Evolutionary conservation across 2,113 vertebrate species (phyloP).

Genomic region (Ahaetulla prasina): DNA sequence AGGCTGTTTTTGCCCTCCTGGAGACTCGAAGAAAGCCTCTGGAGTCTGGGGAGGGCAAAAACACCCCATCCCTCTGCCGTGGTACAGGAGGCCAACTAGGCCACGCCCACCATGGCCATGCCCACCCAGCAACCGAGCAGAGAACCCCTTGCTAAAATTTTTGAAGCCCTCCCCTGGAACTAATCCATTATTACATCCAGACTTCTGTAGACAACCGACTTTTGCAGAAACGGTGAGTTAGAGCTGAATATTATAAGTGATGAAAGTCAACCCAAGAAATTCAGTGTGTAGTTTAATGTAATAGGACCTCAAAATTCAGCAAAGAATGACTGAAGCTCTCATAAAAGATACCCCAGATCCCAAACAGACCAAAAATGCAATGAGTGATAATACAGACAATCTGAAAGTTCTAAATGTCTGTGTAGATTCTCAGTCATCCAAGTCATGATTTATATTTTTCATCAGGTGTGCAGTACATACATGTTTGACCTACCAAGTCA

Average conservation of each 20-base stretch:
- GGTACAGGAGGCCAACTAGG: too few relatives aligned
- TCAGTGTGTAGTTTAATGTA: background rate
- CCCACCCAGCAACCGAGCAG: too few relatives aligned
- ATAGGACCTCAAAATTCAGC: background rate
- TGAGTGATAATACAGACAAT: background rate
- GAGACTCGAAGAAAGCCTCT: too few relatives aligned
- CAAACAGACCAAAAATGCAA: background rate
- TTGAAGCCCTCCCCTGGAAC: too few relatives aligned
- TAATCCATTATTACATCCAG: background rate
- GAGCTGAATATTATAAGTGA: background rate
- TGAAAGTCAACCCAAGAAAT: background rate
- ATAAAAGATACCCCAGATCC: background rate
- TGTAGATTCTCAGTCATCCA: too few relatives aligned
- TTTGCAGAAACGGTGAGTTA: background rate
- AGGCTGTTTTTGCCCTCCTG: too few relatives aligned
- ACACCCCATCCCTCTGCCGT: too few relatives aligned
- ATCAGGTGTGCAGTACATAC: background rate
- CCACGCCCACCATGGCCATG: too few relatives aligned
- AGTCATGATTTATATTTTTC: background rate
- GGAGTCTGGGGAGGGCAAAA: too few relatives aligned
- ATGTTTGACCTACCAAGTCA: background rate
- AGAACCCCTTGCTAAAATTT: too few relatives aligned
- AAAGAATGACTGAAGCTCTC: background rate
- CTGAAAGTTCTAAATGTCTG: background rate
- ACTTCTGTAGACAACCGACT: background rate